Percentiles rank a stretch among this genome's conserved stretches.
phyloP scores from a whole-genome alignment of 1,140 invertebrate genomes.

The Lasioglossum baleicum region DNA sequence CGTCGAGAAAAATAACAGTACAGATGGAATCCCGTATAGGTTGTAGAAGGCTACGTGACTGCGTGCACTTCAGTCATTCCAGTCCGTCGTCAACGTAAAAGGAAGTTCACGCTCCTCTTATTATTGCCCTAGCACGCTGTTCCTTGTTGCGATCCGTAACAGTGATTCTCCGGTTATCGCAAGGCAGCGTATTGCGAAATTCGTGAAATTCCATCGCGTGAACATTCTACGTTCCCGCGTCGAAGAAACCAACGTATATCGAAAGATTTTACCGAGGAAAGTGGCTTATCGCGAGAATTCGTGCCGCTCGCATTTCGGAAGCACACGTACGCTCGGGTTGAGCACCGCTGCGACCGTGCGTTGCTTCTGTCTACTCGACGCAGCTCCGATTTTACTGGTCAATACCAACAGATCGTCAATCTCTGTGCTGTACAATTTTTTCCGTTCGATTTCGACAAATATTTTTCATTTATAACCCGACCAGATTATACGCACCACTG shows the following conservation, averaged over 20 bases:
- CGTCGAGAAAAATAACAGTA: neutral
- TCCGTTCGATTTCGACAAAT: too few relatives aligned
- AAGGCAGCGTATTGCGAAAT: neutral
- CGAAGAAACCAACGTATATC: neutral
- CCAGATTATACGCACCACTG: too few relatives aligned
- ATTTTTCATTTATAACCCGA: too few relatives aligned
- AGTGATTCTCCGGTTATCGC: neutral
- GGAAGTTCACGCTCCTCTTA: constrained; percentile 7
- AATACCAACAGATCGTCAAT: constrained; percentile 16
- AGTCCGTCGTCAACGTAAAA: constrained; percentile 9
- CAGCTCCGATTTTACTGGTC: constrained; percentile 24
- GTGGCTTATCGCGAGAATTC: neutral
- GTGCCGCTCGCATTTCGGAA: neutral
- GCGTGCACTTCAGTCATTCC: constrained; percentile 15
- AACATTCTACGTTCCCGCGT: neutral
- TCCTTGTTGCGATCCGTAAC: neutral
- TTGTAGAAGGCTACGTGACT: constrained; percentile 4
- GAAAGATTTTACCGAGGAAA: too few relatives aligned
- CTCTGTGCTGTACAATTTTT: neutral
- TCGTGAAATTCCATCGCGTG: neutral
- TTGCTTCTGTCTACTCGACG: constrained; percentile 7
- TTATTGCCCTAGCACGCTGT: neutral
- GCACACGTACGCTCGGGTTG: neutral
- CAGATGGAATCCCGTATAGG: neutral
- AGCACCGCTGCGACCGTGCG: constrained; percentile 24